These are phyloP conservation scores for Pseudopodoces humilis DNA, from an alignment of 2,113 vertebrate genomes.

Conservation along the genomic window DNA sequence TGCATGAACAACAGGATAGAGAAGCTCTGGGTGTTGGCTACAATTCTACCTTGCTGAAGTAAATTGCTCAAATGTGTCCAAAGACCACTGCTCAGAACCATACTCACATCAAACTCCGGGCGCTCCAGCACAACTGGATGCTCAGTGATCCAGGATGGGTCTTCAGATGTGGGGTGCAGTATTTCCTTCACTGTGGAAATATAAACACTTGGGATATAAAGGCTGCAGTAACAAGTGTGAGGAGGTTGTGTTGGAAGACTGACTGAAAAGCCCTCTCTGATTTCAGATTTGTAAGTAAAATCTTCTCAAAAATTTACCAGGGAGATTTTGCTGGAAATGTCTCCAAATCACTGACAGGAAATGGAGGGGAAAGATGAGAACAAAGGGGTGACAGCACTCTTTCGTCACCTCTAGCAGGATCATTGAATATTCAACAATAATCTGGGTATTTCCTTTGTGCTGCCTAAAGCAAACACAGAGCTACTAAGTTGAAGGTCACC, in stretches of 20 bases:
- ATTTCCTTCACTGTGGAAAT: constrained; percentile 74
- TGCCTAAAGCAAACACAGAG: not conserved
- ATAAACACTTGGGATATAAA: not conserved
- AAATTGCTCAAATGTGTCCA: not conserved
- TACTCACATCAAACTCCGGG: constrained; percentile 56
- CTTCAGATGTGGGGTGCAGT: constrained; percentile 47
- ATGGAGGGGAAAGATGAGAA: not conserved
- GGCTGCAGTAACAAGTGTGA: not conserved
- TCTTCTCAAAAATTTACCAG: not conserved
- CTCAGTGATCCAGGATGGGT: constrained; percentile 59
- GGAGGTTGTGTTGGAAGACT: not conserved
- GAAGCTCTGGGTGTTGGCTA: not conserved
- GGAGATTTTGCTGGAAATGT: not conserved
- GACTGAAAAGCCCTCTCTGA: not conserved
- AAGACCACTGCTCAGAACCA: not conserved
- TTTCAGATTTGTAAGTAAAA: not conserved
- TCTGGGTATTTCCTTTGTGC: not conserved
- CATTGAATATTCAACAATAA: not conserved
- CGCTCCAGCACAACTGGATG: constrained; percentile 51
- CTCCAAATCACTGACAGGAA: not conserved
- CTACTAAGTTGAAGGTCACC: not conserved
- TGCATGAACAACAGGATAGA: not conserved
- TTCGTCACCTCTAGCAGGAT: rapidly evolving
- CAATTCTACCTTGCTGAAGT: not conserved
- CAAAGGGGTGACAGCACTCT: not conserved